phyloP scores from a whole-genome alignment of 1,140 invertebrate genomes.

The Dreissena polymorpha region DNA sequence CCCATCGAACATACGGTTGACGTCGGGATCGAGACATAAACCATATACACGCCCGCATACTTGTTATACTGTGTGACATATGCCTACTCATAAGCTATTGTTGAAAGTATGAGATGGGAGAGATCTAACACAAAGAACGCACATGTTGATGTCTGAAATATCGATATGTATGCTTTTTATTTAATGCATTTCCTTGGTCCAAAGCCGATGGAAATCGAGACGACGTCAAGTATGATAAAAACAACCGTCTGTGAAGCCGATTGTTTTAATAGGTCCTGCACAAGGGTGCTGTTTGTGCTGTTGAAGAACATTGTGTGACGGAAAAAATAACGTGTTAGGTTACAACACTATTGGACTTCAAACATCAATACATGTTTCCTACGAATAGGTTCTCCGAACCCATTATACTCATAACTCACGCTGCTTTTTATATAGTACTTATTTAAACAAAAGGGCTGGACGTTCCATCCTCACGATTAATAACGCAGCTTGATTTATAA shows the following conservation, averaged over 20 bases:
- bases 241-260: constrained; percentile 79
- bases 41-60: constrained; percentile 88
- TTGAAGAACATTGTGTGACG: too few species aligned
- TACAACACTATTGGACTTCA: too few species aligned
- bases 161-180: constrained; percentile 97
- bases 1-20: constrained; percentile 98
- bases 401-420: too few species aligned
- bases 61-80: constrained; percentile 91
- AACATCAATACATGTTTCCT: too few species aligned
- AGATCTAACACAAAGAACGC: constrained; percentile 92
- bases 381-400: too few species aligned
- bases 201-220: constrained; percentile 93
- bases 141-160: constrained; percentile 95
- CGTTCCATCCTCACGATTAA: too few species aligned
- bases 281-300: too few species aligned
- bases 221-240: constrained; percentile 91
- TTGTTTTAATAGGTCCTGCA: constrained; percentile 20
- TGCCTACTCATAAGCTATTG: constrained; percentile 89
- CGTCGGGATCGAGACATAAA: constrained; percentile 98
- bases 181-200: constrained; percentile 97
- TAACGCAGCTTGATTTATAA: too few species aligned
- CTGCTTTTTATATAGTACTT: too few species aligned
- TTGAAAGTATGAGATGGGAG: constrained; percentile 90
- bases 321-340: too few species aligned
- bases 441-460: too few species aligned